A percentile compares a stretch with the other conserved stretches of the same genome.
Evolutionary conservation across 2,888 invertebrate genomes (phyloP).

Genomic region (Latrodectus elegans): DNA sequence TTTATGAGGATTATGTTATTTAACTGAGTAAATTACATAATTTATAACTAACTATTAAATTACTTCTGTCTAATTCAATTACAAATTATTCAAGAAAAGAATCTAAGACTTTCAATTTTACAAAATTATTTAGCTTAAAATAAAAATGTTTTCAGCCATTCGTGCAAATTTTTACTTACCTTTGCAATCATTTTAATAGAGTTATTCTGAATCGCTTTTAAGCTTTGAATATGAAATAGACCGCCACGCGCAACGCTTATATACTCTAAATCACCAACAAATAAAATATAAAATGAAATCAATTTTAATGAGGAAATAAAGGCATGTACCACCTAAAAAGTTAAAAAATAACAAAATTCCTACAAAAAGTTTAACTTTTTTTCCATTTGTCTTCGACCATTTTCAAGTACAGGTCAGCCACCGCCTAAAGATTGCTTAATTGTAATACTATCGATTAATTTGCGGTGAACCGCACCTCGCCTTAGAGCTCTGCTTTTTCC

Average conservation of each 20-base stretch:
- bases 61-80: no score
- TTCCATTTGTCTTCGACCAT: not conserved
- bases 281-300: not conserved
- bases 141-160: rapidly evolving
- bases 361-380: constrained; percentile 1
- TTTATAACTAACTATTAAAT: no score
- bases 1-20: no score
- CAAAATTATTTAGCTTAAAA: no score
- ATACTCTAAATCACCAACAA: not conserved
- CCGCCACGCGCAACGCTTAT: not conserved
- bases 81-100: no score
- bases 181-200: constrained; percentile 33
- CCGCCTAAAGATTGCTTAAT: constrained; percentile 27
- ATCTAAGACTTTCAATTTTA: no score
- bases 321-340: constrained; percentile 22
- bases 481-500: not conserved
- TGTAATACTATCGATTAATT: not conserved
- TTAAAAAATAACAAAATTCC: not conserved
- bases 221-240: not conserved
- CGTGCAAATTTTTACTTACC: constrained; percentile 7
- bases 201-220: not conserved
- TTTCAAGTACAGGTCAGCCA: constrained; percentile 30
- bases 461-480: not conserved
- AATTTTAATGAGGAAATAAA: constrained; percentile 6
- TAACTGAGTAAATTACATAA: no score